These are phyloP conservation scores for Synergus gifuensis DNA, from an alignment of 2,888 invertebrate species.

Conservation along the genomic window DNA sequence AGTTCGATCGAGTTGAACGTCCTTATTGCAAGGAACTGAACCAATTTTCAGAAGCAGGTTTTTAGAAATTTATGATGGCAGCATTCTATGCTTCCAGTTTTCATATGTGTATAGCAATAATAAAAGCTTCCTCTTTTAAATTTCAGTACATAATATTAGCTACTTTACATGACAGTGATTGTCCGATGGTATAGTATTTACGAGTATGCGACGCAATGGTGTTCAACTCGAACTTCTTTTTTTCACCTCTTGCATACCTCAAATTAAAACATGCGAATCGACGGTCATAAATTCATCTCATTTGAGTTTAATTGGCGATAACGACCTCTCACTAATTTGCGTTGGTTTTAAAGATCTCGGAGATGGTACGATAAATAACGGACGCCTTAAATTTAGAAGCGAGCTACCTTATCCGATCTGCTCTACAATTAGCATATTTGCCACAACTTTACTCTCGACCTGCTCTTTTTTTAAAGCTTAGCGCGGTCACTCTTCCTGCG, in stretches of 20 bases:
- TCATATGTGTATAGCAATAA: neutral
- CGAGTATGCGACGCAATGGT: neutral
- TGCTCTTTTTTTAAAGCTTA: neutral
- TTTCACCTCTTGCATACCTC: neutral
- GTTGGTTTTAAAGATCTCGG: neutral
- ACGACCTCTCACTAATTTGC: neutral
- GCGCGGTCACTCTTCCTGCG: neutral
- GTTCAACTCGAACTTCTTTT: neutral
- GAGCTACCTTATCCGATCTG: constrained; percentile 1
- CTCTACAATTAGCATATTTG: constrained; percentile 12
- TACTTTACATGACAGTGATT: neutral
- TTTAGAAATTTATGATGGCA: neutral
- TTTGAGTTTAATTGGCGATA: constrained; percentile 10
- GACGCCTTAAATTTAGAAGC: constrained; percentile 2
- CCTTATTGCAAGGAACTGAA: neutral
- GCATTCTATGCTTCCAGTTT: neutral
- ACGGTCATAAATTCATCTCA: neutral
- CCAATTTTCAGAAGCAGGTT: constrained; percentile 3
- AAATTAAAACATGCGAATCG: neutral
- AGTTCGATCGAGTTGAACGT: neutral
- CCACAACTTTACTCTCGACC: constrained; percentile 2
- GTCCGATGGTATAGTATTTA: neutral
- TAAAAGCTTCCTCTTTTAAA: neutral
- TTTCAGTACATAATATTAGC: neutral
- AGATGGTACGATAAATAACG: neutral